Evolutionary conservation across 2,113 vertebrate genomes (phyloP), one percentile per base, ranked within the genome.

Genomic region (Terrapene triunguis): DNA sequence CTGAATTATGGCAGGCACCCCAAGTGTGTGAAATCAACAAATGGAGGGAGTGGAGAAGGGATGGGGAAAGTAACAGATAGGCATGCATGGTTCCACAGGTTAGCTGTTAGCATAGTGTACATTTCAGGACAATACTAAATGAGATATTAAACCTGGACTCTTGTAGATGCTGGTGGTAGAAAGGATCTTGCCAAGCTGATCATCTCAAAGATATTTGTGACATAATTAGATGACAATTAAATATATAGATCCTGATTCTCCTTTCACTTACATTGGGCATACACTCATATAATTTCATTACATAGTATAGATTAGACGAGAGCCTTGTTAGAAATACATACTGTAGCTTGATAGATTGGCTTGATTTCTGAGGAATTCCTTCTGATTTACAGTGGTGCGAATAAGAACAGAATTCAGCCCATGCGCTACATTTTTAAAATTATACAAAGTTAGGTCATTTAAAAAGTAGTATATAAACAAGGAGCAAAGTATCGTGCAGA

Each of bases 171-270:
- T 51, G 32, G 21, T 19, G 59, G 54, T 90, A 48, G 44, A 47
- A 79, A 50, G 47, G 88, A 42, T 35, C 65, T 38, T 53, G 53
- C 13, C 54, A 53, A 88, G 3, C 2, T 2, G 16, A 79, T 82
- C 87, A 65, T 85, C 85, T 94, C 78, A 51, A 3, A 87, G 74
- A 76, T 82, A 5, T 69, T 84, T 85, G 83, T 88, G 90, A 83
- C 6, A 50, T 27, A 65, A 80, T 16, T 3, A 91, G 83, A 38
- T 6, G 83, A 57, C 38, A 69, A n/a, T 32, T 69, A 86, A 92
- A 93, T 22, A 42, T 50, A 62, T 91, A 89, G 44, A 89, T 85
- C 69, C 95, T 88, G 80, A 42, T 92, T 96, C 95, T 87, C 16
- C 42, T 97, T 82, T 85, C 51, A 65, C 50, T 65, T 1, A 81